These are phyloP conservation scores for Myrmecobius fasciatus DNA, from an alignment of 2,113 vertebrate species.

Conservation along the genomic window DNA sequence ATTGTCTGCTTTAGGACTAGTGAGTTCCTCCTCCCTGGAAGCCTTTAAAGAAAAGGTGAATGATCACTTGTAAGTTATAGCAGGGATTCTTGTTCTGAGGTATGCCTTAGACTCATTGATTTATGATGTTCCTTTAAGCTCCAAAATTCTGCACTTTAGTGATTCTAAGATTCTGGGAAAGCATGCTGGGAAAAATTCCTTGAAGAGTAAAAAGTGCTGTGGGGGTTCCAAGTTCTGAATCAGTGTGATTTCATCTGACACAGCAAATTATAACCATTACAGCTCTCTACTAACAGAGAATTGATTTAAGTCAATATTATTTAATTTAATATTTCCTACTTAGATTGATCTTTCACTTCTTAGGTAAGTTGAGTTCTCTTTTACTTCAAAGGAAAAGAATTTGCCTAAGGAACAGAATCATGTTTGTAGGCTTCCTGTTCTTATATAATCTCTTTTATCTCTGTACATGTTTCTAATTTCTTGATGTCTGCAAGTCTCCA, in stretches of 20 bases:
- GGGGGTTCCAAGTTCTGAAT: conserved; percentile 17
- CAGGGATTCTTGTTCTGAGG: neutral
- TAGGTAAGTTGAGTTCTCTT: conserved; percentile 37
- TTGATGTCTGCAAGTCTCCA: conserved; percentile 34
- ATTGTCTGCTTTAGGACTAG: neutral
- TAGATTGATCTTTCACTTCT: conserved; percentile 53
- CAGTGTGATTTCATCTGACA: conserved; percentile 62
- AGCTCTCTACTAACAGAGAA: conserved; percentile 27
- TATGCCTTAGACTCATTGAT: neutral
- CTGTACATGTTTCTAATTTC: conserved; percentile 10
- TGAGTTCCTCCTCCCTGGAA: neutral
- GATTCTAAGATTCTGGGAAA: neutral
- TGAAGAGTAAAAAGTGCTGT: conserved; percentile 42
- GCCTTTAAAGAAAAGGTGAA: neutral
- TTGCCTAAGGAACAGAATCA: conserved; percentile 20
- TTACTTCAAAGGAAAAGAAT: conserved; percentile 60
- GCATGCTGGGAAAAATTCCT: conserved; percentile 43
- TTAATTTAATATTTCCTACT: conserved; percentile 45
- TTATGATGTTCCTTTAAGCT: neutral
- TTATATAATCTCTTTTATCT: neutral
- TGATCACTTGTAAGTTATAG: neutral
- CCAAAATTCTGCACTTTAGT: neutral
- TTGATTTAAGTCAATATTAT: conserved; percentile 56
- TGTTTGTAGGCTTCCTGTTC: conserved; percentile 7
- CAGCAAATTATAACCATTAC: conserved; percentile 60